Percentiles rank a stretch among this genome's conserved stretches.
These are phyloP conservation scores for Octopus bimaculoides DNA, from an alignment of 1,140 invertebrate species.

Conservation along the genomic window DNA sequence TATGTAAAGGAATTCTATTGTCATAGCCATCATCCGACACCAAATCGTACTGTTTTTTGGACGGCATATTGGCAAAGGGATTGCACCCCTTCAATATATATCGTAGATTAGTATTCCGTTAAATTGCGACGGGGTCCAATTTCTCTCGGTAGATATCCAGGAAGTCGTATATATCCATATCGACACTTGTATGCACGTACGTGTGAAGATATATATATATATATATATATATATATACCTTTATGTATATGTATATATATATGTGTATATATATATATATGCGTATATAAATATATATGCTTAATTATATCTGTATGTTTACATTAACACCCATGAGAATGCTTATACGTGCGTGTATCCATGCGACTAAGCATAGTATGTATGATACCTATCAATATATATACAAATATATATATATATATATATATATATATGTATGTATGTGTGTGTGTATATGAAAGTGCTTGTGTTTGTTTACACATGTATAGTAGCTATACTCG, in stretches of 20 bases:
- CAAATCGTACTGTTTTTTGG: constrained; percentile 73
- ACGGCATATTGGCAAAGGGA: constrained; percentile 32
- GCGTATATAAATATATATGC: background rate
- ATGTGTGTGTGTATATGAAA: background rate
- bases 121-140: background rate
- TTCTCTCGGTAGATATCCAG: background rate
- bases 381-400: background rate
- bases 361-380: background rate
- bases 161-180: background rate
- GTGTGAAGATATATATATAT: background rate
- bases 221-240: background rate
- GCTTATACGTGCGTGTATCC: background rate
- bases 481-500: background rate
- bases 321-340: background rate
- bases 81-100: background rate
- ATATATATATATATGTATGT: background rate
- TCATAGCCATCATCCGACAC: constrained; percentile 94
- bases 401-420: background rate
- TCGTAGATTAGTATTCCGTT: background rate
- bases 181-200: background rate
- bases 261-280: background rate
- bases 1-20: constrained; percentile 86
- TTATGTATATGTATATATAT: background rate
- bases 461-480: background rate
- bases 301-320: background rate